phyloP scores from a whole-genome alignment of 2,797 vertebrate species.

The Dryobates pubescens region DNA sequence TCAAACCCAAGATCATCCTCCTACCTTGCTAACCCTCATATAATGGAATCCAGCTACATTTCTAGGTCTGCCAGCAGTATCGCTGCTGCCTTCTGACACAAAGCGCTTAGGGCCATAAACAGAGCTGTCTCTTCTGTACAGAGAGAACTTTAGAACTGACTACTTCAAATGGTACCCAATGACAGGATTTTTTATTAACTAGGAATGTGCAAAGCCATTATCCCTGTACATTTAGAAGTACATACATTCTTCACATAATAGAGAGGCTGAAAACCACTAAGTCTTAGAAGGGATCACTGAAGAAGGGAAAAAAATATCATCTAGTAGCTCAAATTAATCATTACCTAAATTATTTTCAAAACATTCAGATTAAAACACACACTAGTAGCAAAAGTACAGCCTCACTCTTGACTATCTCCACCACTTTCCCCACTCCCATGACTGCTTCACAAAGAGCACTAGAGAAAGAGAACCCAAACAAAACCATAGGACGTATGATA shows the following conservation, averaged over 20 bases:
- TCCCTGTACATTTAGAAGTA: background rate
- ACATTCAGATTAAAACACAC: background rate
- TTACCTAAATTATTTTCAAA: background rate
- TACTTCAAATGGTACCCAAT: background rate
- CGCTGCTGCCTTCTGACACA: background rate
- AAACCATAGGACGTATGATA: background rate
- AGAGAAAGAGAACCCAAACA: background rate
- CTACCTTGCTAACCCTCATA: background rate
- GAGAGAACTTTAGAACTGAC: background rate
- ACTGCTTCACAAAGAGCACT: background rate
- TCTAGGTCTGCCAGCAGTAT: background rate
- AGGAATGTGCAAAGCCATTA: background rate
- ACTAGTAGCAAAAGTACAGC: background rate
- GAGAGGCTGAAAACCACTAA: background rate
- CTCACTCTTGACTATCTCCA: background rate
- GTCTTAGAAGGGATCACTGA: background rate
- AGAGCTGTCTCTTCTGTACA: background rate
- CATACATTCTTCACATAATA: background rate
- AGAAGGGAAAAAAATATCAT: background rate
- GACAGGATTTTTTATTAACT: background rate
- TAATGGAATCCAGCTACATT: background rate
- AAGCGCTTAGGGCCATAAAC: background rate
- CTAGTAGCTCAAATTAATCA: background rate
- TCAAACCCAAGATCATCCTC: background rate
- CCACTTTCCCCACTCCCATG: background rate